Percentiles rank a stretch among this genome's conserved stretches.
Conservation (phyloP, 2,113 vertebrate species). For the Scartelaos histophorus region DNA sequence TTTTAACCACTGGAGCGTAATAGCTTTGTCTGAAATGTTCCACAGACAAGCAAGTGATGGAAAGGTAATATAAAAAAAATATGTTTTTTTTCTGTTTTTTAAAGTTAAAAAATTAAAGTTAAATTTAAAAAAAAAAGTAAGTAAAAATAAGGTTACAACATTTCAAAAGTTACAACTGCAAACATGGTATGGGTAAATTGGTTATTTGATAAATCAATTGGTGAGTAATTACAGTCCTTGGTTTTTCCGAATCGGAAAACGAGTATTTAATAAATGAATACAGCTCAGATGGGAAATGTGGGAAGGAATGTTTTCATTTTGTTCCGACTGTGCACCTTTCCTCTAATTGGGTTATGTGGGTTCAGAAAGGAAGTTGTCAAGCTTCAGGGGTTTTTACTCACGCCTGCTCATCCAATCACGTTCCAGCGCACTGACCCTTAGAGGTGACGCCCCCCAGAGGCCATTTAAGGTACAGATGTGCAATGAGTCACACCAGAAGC, state of each 20-base stretch:
- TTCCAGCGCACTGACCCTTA: conserved; percentile 53
- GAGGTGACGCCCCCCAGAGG: conserved; percentile 68
- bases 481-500: conserved; percentile 67
- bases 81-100: too few relatives aligned
- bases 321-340: conserved; percentile 50
- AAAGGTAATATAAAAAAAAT: too few relatives aligned
- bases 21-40: too few relatives aligned
- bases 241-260: conserved; percentile 51
- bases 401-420: conserved; percentile 57
- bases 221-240: conserved; percentile 60
- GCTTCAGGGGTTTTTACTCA: conserved; percentile 74
- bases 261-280: conserved; percentile 67
- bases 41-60: too few relatives aligned
- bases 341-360: conserved; percentile 73
- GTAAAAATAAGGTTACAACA: too few relatives aligned
- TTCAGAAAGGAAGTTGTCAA: conserved; percentile 72
- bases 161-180: too few relatives aligned
- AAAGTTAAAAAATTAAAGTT: too few relatives aligned
- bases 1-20: too few relatives aligned
- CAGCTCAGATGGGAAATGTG: conserved; percentile 56
- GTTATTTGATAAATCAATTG: conserved; percentile 20
- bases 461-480: conserved; percentile 72
- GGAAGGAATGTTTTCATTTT: conserved; percentile 70
- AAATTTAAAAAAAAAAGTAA: too few relatives aligned
- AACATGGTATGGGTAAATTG: too few relatives aligned